These are phyloP conservation scores for Chromoteleia sp. DNA, from an alignment of 2,888 invertebrate species.

Conservation along the genomic window DNA sequence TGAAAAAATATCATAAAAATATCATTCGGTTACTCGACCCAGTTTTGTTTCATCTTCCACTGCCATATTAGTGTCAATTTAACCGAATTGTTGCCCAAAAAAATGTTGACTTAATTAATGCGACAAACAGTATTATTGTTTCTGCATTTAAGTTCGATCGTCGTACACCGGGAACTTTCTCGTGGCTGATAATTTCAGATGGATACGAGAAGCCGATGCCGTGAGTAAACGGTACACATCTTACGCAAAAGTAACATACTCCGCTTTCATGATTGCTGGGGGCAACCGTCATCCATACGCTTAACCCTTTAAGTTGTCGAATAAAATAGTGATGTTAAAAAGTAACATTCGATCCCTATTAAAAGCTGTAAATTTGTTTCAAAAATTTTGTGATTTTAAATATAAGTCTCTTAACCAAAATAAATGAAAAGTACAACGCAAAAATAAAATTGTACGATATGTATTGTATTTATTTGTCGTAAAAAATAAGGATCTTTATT, in stretches of 20 bases:
- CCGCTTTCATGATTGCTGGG: slow-evolving; percentile 68
- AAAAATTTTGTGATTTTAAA: too few relatives aligned
- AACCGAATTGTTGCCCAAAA: slow-evolving; percentile 1
- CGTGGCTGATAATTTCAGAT: slow-evolving; percentile 51
- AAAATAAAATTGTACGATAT: too few relatives aligned
- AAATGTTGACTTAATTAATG: slow-evolving; percentile 26
- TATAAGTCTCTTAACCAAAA: too few relatives aligned
- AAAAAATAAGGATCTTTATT: too few relatives aligned
- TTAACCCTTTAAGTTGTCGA: slow-evolving; percentile 36
- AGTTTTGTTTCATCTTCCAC: not conserved
- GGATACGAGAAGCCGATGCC: slow-evolving; percentile 40
- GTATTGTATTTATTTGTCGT: too few relatives aligned
- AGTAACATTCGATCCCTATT: too few relatives aligned
- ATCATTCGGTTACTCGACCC: slow-evolving; percentile 20
- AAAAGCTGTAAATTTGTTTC: too few relatives aligned
- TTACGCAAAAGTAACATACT: slow-evolving; percentile 63
- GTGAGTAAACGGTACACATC: slow-evolving; percentile 49
- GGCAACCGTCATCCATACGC: slow-evolving; percentile 45
- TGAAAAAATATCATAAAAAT: too few relatives aligned
- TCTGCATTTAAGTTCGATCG: slow-evolving; percentile 38
- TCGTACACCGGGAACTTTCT: slow-evolving; percentile 56
- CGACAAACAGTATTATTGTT: slow-evolving; percentile 43
- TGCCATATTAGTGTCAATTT: slow-evolving; percentile 13
- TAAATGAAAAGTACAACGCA: too few relatives aligned
- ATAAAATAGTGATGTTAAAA: slow-evolving; percentile 6